Percentiles rank a stretch among this genome's conserved stretches.
These are phyloP conservation scores for Sula dactylatra DNA, from an alignment of 2,113 vertebrate genomes.

Conservation along the genomic window DNA sequence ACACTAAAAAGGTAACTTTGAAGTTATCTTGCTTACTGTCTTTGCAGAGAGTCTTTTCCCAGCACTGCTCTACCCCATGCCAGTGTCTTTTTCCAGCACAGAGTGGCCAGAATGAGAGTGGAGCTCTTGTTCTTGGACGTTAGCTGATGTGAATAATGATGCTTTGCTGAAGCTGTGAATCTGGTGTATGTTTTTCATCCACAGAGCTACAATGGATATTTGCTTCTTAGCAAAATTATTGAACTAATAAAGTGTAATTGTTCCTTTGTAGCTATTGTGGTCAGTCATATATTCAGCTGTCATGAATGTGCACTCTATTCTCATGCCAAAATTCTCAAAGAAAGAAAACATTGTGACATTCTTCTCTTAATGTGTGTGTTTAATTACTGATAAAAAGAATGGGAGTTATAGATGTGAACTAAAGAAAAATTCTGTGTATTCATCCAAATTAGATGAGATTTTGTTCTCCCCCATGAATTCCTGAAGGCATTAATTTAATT, in stretches of 20 bases:
- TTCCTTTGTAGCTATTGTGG: conserved; percentile 67
- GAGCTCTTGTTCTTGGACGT: neutral
- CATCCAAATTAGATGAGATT: conserved; percentile 10
- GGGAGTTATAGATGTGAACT: conserved; percentile 47
- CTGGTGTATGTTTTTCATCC: neutral
- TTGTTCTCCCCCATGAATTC: conserved; percentile 13
- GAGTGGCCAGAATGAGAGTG: neutral
- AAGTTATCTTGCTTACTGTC: neutral
- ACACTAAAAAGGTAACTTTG: neutral
- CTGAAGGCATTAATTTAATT: neutral
- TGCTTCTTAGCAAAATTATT: conserved; percentile 65
- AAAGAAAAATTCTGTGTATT: conserved; percentile 40
- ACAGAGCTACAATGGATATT: conserved; percentile 1
- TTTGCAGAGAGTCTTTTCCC: neutral
- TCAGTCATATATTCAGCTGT: conserved; percentile 54
- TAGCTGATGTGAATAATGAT: neutral
- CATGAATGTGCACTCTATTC: conserved; percentile 60
- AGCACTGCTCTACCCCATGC: neutral
- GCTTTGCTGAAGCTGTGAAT: neutral
- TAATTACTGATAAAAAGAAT: conserved; percentile 73
- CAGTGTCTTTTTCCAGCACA: neutral
- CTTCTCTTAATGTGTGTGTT: conserved; percentile 51
- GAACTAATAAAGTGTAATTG: conserved; percentile 67
- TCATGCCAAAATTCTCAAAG: conserved; percentile 67
- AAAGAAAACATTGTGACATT: conserved; percentile 67